Base-by-base conservation (phyloP, 2,113 vertebrate genomes). In the Myiozetetes cayanensis region DNA sequence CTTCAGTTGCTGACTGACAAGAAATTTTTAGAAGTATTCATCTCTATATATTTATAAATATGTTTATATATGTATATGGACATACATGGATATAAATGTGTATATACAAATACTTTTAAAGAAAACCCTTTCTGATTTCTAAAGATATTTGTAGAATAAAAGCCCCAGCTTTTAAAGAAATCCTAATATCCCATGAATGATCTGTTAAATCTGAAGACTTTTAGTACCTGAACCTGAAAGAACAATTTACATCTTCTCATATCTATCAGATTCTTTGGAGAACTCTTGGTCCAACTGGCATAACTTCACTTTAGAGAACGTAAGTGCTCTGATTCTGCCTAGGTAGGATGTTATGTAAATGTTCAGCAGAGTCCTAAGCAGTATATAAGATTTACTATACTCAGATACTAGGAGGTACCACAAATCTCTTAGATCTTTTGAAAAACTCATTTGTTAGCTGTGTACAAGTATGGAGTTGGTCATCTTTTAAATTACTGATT, bases 81-180 rank as follows among this genome's bases (percentile, higher is more conserved):
- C 14, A 14, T 24, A 56, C 4, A 12, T 8, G 5, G 41, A 56
- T 17, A 27, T 41, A 46, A 23, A 37, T 6, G 4, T 43, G 37
- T 20, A 39, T 52, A 41, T 25, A 8, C 19, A 46, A 58, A 62
- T 30, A 16, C 8, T 50, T 50, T 37, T 47, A 58, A 27, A 61
- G 31, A 49, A 79, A 90, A 37, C 2, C 8, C 9, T 62, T 72
- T 33, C 16, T 62, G 4, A 62, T 82, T 75, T 67, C 19, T 44
- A 25, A 66, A 49, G 4, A 19, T 9, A 9, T n/a, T 23, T 79
- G 13, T 28, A 53, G 2, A 55, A 35, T 49, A 44, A 82, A 94
- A 46, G 1, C 4, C 28, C 2, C 3, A 15, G 0, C 0, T 18
- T 63, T 30, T 12, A 10, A 61, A 53, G 43, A 58, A 39, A 18